Conservation (phyloP, 2,113 vertebrate species). For the Nicator chloris region DNA sequence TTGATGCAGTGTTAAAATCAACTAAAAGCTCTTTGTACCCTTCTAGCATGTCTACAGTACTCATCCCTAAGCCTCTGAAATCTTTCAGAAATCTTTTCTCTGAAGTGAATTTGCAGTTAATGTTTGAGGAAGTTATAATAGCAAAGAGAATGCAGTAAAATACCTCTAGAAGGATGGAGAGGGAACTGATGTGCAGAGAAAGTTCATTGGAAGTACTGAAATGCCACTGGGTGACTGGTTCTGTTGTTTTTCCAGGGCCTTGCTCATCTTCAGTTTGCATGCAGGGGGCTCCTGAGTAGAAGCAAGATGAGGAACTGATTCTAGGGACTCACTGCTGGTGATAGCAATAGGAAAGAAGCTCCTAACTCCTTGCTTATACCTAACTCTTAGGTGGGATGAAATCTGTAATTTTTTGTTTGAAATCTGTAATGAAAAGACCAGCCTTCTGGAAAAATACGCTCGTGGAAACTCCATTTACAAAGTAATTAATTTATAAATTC, state of each 20-base stretch:
- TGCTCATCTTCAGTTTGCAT: not conserved
- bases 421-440: not conserved
- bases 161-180: not conserved
- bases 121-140: not conserved
- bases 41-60: not conserved
- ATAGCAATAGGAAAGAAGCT: not conserved
- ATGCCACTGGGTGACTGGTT: not conserved
- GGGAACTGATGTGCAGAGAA: not conserved
- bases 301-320: not conserved
- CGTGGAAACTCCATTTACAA: not conserved
- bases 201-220: not conserved
- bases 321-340: not conserved
- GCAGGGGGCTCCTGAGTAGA: not conserved
- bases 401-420: not conserved
- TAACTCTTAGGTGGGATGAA: not conserved
- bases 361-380: not conserved
- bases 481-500: not conserved
- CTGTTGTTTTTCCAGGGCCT: not conserved
- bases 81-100: no score
- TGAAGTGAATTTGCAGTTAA: not conserved
- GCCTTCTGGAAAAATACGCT: not conserved
- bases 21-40: not conserved
- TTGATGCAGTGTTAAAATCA: not conserved
- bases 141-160: not conserved
- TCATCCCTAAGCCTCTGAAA: not conserved